Evolutionary conservation across 2,797 vertebrate genomes (phyloP), one percentile per base, ranked within the genome.

Genomic region (Oryzias sinensis): DNA sequence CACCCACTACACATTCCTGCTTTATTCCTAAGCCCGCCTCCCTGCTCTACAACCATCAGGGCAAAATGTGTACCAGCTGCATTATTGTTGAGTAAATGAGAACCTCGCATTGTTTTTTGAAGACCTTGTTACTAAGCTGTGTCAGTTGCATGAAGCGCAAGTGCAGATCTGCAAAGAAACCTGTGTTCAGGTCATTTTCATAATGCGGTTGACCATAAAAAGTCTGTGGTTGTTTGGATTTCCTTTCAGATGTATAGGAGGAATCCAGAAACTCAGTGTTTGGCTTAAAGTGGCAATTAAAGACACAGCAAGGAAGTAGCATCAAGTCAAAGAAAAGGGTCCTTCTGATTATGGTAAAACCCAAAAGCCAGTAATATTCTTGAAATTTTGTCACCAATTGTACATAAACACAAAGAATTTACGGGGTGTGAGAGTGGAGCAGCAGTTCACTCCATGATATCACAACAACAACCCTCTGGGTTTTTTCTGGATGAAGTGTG

Each of bases 1-100:
- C 88, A 87, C 88, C 90, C 77, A 87, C 82, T 65, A 76, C 80
- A 81, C 91, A 92, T 92, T 91, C 90, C 84, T 89, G 79, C 83
- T 85, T 89, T 84, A 88, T 88, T 90, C 87, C 80, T 82, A 82
- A 87, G 78, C 76, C 76, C 45, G 6, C 74, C 76, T 76, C 72
- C 65, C 76, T 77, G 61, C 50, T 52, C 75, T 68, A 22, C 70
- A 74, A 63, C 50, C 1, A 42, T 76, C 61, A 68, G 71, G 62
- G 75, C 66, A 63, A 87, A 86, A 90, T 86, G 71, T 79, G 78
- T 79, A 80, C 83, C 87, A 87, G 82, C 81, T 88, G 83, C 71
- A 59, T 56, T 72, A 65, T 75, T 62, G 77, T 82, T 81, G 80
- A 73, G 70, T 76, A 81, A 82, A 82, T 75, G 52, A 72, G 70